phyloP scores from a whole-genome alignment of 53 echinoderm and acorn worm species.

The Paracentrotus lividus region DNA sequence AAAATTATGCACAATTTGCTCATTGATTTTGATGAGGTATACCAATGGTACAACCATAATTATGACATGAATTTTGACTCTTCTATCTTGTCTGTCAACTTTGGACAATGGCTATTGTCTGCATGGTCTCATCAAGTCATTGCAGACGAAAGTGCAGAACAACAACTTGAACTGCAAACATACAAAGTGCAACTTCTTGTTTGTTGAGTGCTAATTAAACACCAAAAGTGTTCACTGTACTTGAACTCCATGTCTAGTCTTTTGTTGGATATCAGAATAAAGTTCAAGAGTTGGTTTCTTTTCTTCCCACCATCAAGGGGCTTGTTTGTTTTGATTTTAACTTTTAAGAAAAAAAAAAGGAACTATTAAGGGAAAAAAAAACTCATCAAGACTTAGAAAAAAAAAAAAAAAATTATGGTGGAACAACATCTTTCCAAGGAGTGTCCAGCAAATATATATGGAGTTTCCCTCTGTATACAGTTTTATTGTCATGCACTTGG shows the following conservation, averaged over 20 bases:
- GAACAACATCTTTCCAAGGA: too few relatives aligned
- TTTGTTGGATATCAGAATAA: conserved; percentile 49
- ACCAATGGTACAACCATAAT: background rate
- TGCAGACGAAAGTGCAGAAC: conserved; percentile 50
- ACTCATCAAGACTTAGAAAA: too few relatives aligned
- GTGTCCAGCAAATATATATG: too few relatives aligned
- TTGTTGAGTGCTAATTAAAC: conserved; percentile 60
- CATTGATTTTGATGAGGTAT: background rate
- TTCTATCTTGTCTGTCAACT: background rate
- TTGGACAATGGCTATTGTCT: conserved; percentile 6
- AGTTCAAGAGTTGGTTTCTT: conserved; percentile 56
- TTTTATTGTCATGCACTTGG: background rate
- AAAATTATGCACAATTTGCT: background rate
- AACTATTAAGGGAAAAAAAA: background rate
- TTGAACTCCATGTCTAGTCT: conserved; percentile 64
- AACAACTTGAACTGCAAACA: conserved; percentile 37
- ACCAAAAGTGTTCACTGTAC: conserved; percentile 36
- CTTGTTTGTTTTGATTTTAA: background rate
- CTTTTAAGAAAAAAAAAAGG: background rate
- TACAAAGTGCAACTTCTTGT: conserved; percentile 46
- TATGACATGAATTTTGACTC: background rate
- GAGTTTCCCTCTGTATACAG: background rate
- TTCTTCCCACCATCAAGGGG: background rate
- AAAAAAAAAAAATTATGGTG: too few relatives aligned
- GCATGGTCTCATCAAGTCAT: background rate